A percentile compares a stretch with the other conserved stretches of the same genome.
Evolutionary conservation across 1,140 invertebrate genomes (phyloP).

Genomic region (Ylistrum balloti): DNA sequence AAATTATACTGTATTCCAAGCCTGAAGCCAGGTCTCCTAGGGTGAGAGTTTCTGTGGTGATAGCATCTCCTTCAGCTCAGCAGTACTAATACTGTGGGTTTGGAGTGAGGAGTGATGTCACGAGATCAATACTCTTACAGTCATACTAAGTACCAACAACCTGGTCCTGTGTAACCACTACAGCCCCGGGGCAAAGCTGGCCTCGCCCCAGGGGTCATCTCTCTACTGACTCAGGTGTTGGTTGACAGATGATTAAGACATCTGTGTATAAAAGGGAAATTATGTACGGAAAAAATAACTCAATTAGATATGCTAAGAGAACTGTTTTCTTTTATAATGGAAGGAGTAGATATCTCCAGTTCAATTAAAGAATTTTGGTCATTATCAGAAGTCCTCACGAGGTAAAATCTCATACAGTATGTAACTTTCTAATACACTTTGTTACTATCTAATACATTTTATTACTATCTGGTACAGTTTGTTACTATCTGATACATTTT

Average conservation of each 20-base stretch:
- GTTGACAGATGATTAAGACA: not conserved
- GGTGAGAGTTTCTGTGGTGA: not conserved
- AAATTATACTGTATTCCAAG: too few species aligned
- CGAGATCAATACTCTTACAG: not conserved
- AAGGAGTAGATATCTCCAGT: too few species aligned
- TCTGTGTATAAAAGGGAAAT: not conserved
- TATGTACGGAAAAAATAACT: not conserved
- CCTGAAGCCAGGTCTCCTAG: not conserved
- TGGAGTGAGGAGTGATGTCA: not conserved
- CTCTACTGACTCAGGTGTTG: constrained; percentile 1
- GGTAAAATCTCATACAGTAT: too few species aligned
- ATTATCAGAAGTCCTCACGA: too few species aligned
- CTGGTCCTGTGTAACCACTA: not conserved
- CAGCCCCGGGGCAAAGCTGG: not conserved
- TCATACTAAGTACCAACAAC: not conserved
- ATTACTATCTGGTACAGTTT: too few species aligned
- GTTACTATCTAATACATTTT: too few species aligned
- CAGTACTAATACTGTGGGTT: not conserved
- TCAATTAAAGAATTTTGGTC: too few species aligned
- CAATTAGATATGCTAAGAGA: too few species aligned
- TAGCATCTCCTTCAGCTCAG: not conserved
- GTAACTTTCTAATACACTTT: too few species aligned
- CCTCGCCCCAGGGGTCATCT: not conserved
- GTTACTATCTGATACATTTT: too few species aligned
- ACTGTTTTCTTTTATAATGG: too few species aligned